These are phyloP conservation scores for Merodon equestris DNA, from an alignment of 2,888 invertebrate genomes.

Conservation along the genomic window DNA sequence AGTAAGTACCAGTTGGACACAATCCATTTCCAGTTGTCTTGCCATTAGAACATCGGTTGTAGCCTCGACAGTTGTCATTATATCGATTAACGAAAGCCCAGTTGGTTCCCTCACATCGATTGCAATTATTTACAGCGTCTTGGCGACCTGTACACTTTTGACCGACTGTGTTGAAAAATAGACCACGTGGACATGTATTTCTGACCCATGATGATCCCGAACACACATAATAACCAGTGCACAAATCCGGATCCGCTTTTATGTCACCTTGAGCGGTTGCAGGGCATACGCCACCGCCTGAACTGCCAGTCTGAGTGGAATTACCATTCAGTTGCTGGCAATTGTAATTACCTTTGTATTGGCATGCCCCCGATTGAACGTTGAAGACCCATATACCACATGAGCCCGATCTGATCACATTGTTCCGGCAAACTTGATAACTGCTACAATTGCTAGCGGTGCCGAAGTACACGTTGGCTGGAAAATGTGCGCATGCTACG, in stretches of 20 bases:
- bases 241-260: slow-evolving; percentile 50
- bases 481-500: slow-evolving; percentile 63
- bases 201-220: slow-evolving; percentile 38
- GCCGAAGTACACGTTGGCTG: slow-evolving; percentile 69
- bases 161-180: slow-evolving; percentile 64
- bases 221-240: slow-evolving; percentile 70
- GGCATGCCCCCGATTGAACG: slow-evolving; percentile 57
- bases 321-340: slow-evolving; percentile 65
- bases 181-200: slow-evolving; percentile 60
- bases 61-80: slow-evolving; percentile 67
- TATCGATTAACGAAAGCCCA: slow-evolving; percentile 70
- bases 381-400: slow-evolving; percentile 67
- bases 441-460: slow-evolving; percentile 64
- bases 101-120: slow-evolving; percentile 71
- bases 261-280: neutral
- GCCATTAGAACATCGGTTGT: slow-evolving; percentile 69
- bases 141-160: slow-evolving; percentile 65
- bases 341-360: slow-evolving; percentile 42
- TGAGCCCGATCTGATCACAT: slow-evolving; percentile 49
- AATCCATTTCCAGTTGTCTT: slow-evolving; percentile 48
- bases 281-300: slow-evolving; percentile 19
- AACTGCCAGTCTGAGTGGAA: slow-evolving; percentile 1
- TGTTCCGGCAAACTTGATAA: slow-evolving; percentile 69
- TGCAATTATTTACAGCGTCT: slow-evolving; percentile 70
- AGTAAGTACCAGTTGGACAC: slow-evolving; percentile 62